These are phyloP conservation scores for Epizoanthus illoricatus DNA, from an alignment of 92 coral and sea anemone species.

Conservation along the genomic window DNA sequence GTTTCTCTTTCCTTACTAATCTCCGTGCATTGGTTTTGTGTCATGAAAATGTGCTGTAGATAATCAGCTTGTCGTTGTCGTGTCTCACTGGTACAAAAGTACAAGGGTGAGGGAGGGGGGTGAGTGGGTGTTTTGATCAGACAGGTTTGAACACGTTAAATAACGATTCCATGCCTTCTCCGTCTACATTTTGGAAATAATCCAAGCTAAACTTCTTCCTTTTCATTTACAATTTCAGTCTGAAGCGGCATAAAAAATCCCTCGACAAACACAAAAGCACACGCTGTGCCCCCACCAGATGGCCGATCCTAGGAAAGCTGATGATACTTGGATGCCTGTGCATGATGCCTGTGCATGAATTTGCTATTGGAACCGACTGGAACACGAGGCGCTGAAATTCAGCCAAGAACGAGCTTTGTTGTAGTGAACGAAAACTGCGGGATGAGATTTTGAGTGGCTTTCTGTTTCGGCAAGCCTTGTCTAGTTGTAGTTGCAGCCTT, in stretches of 20 bases:
- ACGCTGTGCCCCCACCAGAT: not conserved
- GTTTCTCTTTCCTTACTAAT: no score
- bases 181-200: not conserved
- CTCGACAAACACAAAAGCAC: not conserved
- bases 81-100: no score
- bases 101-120: no score
- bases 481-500: not conserved
- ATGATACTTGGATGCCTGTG: not conserved
- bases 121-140: no score
- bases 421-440: not conserved
- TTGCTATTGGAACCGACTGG: not conserved
- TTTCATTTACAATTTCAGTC: conserved; percentile 1
- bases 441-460: not conserved
- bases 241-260: not conserved
- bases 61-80: no score
- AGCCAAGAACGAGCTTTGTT: not conserved
- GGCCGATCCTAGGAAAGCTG: not conserved
- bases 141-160: no score
- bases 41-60: no score
- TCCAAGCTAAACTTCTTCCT: no score
- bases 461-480: not conserved
- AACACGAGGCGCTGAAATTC: not conserved
- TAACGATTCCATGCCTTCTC: not conserved
- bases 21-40: no score
- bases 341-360: no score